Evolutionary conservation across 2,888 invertebrate genomes (phyloP), one percentile per base, ranked within the genome.

Genomic region (Polietes domitor): DNA sequence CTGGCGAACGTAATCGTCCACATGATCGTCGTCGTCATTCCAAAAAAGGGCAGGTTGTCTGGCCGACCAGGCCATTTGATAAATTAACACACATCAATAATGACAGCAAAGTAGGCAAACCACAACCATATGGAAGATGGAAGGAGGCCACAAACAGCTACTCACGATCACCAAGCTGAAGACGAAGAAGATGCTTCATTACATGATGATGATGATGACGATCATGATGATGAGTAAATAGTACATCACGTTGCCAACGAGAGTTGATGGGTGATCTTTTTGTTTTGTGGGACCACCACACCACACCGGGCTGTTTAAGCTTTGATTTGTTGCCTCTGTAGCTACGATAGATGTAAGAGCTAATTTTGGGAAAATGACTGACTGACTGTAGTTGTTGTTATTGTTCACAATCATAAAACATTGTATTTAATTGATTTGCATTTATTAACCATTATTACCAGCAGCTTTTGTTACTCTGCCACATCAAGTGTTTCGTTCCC

Each of bases 31-130:
- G 26, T 50, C 21, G 65, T 55, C 10, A 63, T 47, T n/a, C 32
- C 28, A 24, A 26, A 24, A 47, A 65, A 50, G 53, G 53, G 74
- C 68, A 53, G 78, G 32, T 28, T 17, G 15, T 71, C 17, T 70
- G 47, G 53, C 17, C 47, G 53, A 43, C 21, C 61, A 28, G 12
- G 32, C n/a, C 24, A 17, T 85, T 84, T 87, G 84, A 84, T 87
- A 85, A 87, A 87, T 87, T 86, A 85, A 83, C 82, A 78, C 80
- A 86, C 87, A 87, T 87, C 86, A 86, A 87, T 85, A 87, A 85
- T 82, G 82, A 80, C 85, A 85, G 82, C 81, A 70, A 85, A 82
- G 77, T 71, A 77, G 83, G 24, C 37, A 77, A 63, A 74, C 37
- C 28, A 26, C 5, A 55, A 24, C 9, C 7, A 47, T 12, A 65